Conservation (phyloP, 2,797 vertebrate genomes). For the Lophotriccus pileatus region DNA sequence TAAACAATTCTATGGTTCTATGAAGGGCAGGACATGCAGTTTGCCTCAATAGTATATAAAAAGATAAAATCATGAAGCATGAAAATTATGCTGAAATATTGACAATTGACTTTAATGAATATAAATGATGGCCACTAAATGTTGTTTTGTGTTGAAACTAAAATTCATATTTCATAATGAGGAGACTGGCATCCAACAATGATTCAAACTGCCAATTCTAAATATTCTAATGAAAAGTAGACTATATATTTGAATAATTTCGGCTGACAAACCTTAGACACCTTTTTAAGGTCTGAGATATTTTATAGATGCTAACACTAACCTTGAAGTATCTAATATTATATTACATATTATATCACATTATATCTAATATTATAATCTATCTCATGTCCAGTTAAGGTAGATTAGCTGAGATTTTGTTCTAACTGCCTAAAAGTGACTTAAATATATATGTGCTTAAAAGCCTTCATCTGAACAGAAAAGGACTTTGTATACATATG, state of each 20-base stretch:
- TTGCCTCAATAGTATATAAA: neutral
- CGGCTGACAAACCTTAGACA: neutral
- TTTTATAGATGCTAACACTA: neutral
- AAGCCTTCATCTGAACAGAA: neutral
- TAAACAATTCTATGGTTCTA: neutral
- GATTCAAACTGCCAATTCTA: neutral
- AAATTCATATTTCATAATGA: neutral
- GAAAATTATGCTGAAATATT: constrained; percentile 44
- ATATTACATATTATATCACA: neutral
- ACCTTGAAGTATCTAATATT: neutral
- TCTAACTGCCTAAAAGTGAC: neutral
- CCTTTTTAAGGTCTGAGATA: neutral
- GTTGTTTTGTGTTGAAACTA: neutral
- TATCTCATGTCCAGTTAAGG: neutral
- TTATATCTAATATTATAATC: neutral
- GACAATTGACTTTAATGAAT: constrained; percentile 15
- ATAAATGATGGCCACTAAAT: constrained; percentile 25
- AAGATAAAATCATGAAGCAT: neutral
- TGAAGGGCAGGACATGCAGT: neutral
- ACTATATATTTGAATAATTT: neutral
- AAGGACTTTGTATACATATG: neutral
- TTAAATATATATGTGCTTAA: neutral
- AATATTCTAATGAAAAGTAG: neutral
- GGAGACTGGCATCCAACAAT: neutral
- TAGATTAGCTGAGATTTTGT: neutral